Percentiles rank a stretch among this genome's conserved stretches.
These are phyloP conservation scores for Zootermopsis nevadensis DNA, from an alignment of 2,888 invertebrate species.

Conservation along the genomic window DNA sequence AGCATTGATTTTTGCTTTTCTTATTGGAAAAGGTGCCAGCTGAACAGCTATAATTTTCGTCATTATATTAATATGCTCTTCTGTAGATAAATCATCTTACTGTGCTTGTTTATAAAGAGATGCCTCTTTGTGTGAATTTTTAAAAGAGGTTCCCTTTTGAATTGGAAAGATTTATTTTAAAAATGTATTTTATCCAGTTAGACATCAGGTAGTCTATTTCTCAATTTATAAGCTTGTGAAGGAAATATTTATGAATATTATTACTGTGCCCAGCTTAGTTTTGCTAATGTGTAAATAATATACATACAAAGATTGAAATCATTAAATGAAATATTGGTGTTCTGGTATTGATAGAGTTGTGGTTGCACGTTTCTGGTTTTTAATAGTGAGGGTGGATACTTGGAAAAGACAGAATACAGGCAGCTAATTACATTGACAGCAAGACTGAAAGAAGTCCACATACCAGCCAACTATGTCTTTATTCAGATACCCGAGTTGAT, in stretches of 20 bases:
- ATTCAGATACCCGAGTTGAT: conserved; percentile 18
- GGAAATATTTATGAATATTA: conserved; percentile 38
- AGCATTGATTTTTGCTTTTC: conserved; percentile 29
- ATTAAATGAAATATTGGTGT: conserved; percentile 36
- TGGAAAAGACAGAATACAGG: conserved; percentile 36
- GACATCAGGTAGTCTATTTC: conserved; percentile 34
- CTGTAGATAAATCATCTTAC: conserved; percentile 13
- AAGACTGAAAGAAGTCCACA: conserved; percentile 46
- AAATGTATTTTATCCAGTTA: conserved; percentile 42
- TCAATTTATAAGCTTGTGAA: conserved; percentile 38
- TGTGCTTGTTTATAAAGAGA: conserved; percentile 35
- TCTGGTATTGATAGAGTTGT: conserved; percentile 37
- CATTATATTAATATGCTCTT: conserved; percentile 28
- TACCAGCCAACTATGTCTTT: conserved; percentile 38
- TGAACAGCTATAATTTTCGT: background rate
- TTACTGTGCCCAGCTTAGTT: conserved; percentile 45
- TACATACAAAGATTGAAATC: conserved; percentile 44
- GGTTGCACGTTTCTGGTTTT: conserved; percentile 16
- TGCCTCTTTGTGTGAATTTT: conserved; percentile 48
- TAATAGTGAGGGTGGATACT: conserved; percentile 11
- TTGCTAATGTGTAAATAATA: conserved; percentile 47
- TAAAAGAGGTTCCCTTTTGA: conserved; percentile 25
- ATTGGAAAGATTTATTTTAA: conserved; percentile 36
- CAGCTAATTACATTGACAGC: conserved; percentile 34
- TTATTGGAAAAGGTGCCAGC: conserved; percentile 26